Base-by-base conservation (phyloP, 2,797 vertebrate species). In the Pseudotriccus pelzelni region DNA sequence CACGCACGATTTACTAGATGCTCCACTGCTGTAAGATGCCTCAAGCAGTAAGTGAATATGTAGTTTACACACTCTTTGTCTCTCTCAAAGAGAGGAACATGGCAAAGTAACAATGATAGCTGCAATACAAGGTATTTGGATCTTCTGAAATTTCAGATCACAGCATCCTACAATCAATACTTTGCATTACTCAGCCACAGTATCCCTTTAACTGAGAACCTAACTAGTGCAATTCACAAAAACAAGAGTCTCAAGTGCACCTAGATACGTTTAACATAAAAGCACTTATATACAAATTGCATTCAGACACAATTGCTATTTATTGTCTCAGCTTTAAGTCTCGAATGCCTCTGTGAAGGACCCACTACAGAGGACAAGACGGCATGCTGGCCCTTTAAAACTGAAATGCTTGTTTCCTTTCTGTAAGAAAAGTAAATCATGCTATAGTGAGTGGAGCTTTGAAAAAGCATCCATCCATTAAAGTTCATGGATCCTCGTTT, bases 381-480 rank as follows among this genome's bases (percentile, higher is more conserved):
- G 0, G 95, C 36, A 80, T 84, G 78, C 97, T 98, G 97, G 95
- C 97, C 97, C 97, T 98, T 98, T 98, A 98, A 98, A 98, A 96
- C 96, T 81, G 84, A 97, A 97, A 96, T 23, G 96, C 97, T 95
- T 96, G 96, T 97, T 98, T 97, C 97, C 95, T 94, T 94, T 97
- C 95, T 52, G 92, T 92, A 96, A 97, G 97, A 98, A 98, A 97
- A 98, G 97, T 98, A 98, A 98, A 98, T 98, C 98, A 98, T 86
- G 72, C 96, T 97, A 97, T 96, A 97, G 97, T 97, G 97, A 98
- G 97, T 98, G 96, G 97, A 98, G 98, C 98, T 98, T 97, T 98
- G 97, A 98, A 97, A 98, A 98, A 98, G 97, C 98, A 97, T 97
- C 97, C 98, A 98, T 98, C 98, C 98, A 98, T 98, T 98, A 98